phyloP scores from a whole-genome alignment of 2,113 vertebrate species.

The Ranitomeya imitator region DNA sequence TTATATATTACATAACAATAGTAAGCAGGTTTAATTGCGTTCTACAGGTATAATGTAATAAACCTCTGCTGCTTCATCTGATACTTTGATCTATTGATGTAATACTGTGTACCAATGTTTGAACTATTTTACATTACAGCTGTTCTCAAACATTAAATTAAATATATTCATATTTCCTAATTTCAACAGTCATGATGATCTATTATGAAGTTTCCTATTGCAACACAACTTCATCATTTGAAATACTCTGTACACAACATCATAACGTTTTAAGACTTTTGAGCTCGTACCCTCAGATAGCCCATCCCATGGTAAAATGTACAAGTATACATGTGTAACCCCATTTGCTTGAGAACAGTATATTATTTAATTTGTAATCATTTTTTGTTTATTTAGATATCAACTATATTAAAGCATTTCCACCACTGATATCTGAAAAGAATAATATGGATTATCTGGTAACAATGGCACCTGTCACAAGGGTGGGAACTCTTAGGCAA shows the following conservation, averaged over 20 bases:
- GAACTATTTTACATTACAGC: neutral
- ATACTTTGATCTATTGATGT: neutral
- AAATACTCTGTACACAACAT: slow-evolving; percentile 67
- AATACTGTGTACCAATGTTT: neutral
- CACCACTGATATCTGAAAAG: too few species aligned
- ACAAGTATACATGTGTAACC: neutral
- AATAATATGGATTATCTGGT: too few species aligned
- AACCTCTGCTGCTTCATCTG: neutral
- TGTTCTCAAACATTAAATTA: neutral
- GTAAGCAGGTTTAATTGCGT: neutral
- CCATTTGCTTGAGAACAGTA: neutral
- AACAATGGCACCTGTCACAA: too few species aligned
- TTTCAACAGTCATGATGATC: slow-evolving; percentile 60
- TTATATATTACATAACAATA: neutral
- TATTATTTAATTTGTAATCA: neutral
- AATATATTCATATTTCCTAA: slow-evolving; percentile 18
- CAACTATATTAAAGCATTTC: too few species aligned
- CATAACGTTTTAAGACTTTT: neutral
- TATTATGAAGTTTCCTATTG: slow-evolving; percentile 62
- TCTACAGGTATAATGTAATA: neutral
- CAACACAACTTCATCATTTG: slow-evolving; percentile 62
- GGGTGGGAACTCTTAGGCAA: too few species aligned
- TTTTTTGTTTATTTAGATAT: too few species aligned
- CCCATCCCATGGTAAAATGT: neutral
- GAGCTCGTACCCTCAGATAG: neutral